These are phyloP conservation scores for Beris chalybata DNA, from an alignment of 2,888 invertebrate genomes.

Conservation along the genomic window DNA sequence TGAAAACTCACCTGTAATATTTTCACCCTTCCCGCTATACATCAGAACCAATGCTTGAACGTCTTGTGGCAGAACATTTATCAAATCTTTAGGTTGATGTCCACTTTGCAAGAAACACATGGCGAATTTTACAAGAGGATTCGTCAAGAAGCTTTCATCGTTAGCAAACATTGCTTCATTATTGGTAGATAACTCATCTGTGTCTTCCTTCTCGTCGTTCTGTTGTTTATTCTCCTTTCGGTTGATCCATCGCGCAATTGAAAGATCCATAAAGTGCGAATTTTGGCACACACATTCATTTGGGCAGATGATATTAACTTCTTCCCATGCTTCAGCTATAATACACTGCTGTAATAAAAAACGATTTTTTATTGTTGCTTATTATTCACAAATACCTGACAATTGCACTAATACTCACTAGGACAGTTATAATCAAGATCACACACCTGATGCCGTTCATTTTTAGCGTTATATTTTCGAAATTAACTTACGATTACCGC, in stretches of 20 bases:
- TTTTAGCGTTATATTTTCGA: not conserved
- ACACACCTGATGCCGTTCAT: slow-evolving; percentile 16
- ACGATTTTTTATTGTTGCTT: not conserved
- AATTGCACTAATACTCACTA: slow-evolving; percentile 23
- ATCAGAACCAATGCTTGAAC: slow-evolving; percentile 62
- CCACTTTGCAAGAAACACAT: slow-evolving; percentile 61
- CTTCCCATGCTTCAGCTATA: slow-evolving; percentile 41
- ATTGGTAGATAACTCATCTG: slow-evolving; percentile 24
- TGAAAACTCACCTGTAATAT: slow-evolving; percentile 47
- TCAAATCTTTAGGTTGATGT: slow-evolving; percentile 53
- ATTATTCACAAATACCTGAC: too few species aligned
- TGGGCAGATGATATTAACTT: slow-evolving; percentile 54
- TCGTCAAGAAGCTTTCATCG: slow-evolving; percentile 53
- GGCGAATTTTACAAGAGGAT: slow-evolving; percentile 58
- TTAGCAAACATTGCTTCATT: slow-evolving; percentile 48
- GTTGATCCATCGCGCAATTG: slow-evolving; percentile 60
- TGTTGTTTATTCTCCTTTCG: slow-evolving; percentile 3
- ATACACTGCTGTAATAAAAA: slow-evolving; percentile 20
- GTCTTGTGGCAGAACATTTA: slow-evolving; percentile 57
- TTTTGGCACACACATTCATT: slow-evolving; percentile 60
- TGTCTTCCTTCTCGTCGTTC: slow-evolving; percentile 11
- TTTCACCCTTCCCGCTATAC: slow-evolving; percentile 57
- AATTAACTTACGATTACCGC: slow-evolving; percentile 21
- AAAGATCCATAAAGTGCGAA: slow-evolving; percentile 60
- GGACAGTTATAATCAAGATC: slow-evolving; percentile 11